These are phyloP conservation scores for Lasioglossum pauxillum DNA, from an alignment of 2,888 invertebrate species.

Conservation along the genomic window DNA sequence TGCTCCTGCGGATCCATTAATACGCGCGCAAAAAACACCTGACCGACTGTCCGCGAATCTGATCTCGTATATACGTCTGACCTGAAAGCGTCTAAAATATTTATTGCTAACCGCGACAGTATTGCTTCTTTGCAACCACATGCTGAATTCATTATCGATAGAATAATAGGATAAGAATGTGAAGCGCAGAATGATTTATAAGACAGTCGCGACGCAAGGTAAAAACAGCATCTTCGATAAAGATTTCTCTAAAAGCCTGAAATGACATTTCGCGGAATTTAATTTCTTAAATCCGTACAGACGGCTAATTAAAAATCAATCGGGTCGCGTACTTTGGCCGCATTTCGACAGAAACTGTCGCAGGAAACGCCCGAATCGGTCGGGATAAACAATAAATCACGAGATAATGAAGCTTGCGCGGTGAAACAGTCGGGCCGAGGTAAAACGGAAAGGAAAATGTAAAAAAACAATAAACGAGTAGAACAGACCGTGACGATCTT, in stretches of 20 bases:
- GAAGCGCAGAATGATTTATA: background rate
- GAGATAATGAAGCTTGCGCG: slow-evolving; percentile 7
- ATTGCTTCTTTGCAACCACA: rapidly evolving
- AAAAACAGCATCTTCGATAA: background rate
- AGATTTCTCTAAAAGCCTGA: background rate
- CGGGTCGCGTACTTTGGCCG: background rate
- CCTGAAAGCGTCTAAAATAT: background rate
- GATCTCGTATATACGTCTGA: background rate
- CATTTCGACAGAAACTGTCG: background rate
- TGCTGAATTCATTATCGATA: background rate
- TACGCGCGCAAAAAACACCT: slow-evolving; percentile 19
- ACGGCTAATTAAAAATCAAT: background rate
- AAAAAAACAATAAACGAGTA: background rate
- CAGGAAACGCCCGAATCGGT: background rate
- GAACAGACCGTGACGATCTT: slow-evolving; percentile 30
- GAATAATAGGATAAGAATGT: background rate
- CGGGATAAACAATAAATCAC: background rate
- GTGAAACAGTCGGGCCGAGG: background rate
- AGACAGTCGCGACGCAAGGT: background rate
- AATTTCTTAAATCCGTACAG: background rate
- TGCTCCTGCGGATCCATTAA: slow-evolving; percentile 18
- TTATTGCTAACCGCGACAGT: background rate
- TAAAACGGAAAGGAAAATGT: background rate
- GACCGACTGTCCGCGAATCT: background rate
- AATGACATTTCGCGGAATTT: no score